Evolutionary conservation across 2,797 vertebrate species (phyloP).

Genomic region (Chelonia mydas): DNA sequence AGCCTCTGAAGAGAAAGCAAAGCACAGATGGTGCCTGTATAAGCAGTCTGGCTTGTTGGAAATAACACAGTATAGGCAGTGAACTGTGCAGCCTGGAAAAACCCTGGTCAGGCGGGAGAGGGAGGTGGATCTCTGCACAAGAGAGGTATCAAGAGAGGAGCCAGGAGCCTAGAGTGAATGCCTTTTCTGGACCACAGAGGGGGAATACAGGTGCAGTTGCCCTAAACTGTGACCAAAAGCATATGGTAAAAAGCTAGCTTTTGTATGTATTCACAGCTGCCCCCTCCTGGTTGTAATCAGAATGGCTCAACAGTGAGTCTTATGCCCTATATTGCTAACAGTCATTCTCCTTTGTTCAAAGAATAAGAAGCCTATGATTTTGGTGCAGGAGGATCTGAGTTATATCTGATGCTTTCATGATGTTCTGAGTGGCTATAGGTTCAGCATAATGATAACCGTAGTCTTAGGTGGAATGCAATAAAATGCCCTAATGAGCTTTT

Average conservation of each 20-base stretch:
- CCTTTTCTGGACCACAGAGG: too few species aligned
- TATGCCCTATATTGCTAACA: background rate
- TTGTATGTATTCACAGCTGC: background rate
- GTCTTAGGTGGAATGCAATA: slow-evolving; percentile 16
- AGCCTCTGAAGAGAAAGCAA: too few species aligned
- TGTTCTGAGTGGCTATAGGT: background rate
- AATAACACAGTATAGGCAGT: too few species aligned
- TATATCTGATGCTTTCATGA: background rate
- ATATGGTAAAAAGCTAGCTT: background rate
- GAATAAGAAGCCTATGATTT: background rate
- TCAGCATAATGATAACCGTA: slow-evolving; percentile 20
- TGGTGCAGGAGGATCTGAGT: background rate
- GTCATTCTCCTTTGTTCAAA: background rate
- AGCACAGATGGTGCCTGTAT: too few species aligned
- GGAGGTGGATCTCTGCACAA: too few species aligned
- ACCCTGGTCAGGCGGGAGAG: too few species aligned
- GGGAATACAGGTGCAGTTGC: too few species aligned
- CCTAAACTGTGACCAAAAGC: too few species aligned
- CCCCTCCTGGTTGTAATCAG: background rate
- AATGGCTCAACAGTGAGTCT: background rate
- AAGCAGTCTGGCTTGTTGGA: too few species aligned
- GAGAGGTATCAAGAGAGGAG: too few species aligned
- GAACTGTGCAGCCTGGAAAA: too few species aligned
- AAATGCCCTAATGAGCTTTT: slow-evolving; percentile 32
- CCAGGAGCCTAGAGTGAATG: too few species aligned